These are phyloP conservation scores for Alouatta caraya DNA, from an alignment of 2,797 vertebrate genomes.

Conservation along the genomic window DNA sequence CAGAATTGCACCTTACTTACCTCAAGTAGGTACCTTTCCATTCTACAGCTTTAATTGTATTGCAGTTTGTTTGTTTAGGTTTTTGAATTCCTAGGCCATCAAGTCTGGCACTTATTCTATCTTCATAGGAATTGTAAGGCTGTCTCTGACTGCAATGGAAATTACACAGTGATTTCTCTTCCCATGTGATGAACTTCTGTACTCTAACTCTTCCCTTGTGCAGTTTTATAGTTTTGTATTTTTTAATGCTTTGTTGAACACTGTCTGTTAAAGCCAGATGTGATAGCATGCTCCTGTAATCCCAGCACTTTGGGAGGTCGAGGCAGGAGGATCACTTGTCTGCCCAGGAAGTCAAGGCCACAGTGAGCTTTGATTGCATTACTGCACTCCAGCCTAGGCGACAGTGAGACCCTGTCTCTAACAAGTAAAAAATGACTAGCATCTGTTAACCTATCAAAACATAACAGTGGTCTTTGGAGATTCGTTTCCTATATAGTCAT, in stretches of 20 bases:
- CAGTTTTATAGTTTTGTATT: background rate
- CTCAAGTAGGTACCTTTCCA: slow-evolving; percentile 79
- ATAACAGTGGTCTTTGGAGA: background rate
- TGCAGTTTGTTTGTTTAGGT: background rate
- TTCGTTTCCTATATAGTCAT: background rate
- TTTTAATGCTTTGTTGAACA: slow-evolving; percentile 21
- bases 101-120: background rate
- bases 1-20: slow-evolving; percentile 87
- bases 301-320: background rate
- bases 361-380: background rate
- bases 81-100: background rate
- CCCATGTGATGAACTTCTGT: background rate
- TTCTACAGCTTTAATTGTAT: background rate
- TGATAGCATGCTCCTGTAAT: background rate
- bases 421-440: background rate
- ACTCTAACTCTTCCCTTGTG: background rate
- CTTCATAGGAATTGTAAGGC: background rate
- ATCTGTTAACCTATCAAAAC: background rate
- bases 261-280: background rate
- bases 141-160: background rate
- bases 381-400: background rate
- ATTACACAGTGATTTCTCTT: background rate
- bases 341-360: background rate
- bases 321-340: background rate
- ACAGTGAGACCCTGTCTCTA: background rate